Percentiles rank a stretch among this genome's conserved stretches.
Evolutionary conservation across 2,797 vertebrate species (phyloP).

Genomic region (Peromyscus attwateri): DNA sequence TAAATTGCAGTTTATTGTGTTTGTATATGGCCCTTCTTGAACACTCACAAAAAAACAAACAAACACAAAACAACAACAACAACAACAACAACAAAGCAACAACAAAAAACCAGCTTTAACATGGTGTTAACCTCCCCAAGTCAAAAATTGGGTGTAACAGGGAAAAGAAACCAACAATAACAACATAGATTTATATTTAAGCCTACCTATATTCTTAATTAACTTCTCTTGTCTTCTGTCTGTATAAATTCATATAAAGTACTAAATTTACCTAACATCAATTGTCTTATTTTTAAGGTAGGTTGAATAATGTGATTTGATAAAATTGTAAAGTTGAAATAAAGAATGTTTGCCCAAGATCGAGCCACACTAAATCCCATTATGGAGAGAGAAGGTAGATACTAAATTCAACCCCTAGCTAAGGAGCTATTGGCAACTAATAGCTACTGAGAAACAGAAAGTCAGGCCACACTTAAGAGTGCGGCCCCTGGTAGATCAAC

Average conservation of each 20-base stretch:
- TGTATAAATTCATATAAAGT: slow-evolving; percentile 6
- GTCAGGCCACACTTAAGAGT: background rate
- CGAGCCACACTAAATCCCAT: background rate
- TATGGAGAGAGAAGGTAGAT: no score
- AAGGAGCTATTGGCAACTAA: background rate
- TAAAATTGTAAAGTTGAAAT: background rate
- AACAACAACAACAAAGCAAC: background rate
- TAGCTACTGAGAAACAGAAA: background rate
- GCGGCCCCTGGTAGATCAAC: background rate
- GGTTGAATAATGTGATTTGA: background rate
- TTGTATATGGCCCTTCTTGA: background rate
- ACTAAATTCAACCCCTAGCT: no score
- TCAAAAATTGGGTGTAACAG: background rate
- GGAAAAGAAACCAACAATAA: background rate
- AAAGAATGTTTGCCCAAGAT: background rate
- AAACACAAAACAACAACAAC: background rate
- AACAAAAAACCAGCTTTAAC: background rate
- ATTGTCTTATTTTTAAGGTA: slow-evolving; percentile 16
- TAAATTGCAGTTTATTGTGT: background rate
- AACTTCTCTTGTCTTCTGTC: background rate
- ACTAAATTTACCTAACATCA: background rate
- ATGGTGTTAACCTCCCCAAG: background rate
- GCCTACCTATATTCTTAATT: background rate
- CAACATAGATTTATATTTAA: background rate
- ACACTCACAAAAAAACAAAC: background rate